Evolutionary conservation across 2,113 vertebrate genomes (phyloP).

Genomic region (Lagopus muta): DNA sequence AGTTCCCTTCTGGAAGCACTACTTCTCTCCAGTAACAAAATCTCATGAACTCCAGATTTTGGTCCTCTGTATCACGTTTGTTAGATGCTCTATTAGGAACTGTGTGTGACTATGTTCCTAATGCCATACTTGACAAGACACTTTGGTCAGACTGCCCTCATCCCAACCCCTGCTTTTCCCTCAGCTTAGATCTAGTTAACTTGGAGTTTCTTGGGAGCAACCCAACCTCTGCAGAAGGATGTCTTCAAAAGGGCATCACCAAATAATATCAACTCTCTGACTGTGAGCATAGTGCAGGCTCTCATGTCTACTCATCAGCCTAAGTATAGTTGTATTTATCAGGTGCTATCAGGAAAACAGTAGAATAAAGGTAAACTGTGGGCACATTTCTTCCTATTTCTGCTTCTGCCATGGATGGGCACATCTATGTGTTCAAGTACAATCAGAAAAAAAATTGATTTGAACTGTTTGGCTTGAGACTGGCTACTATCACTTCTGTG

Average conservation of each 20-base stretch:
- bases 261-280: neutral
- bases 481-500: neutral
- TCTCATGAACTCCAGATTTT: neutral
- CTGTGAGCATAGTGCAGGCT: neutral
- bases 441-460: neutral
- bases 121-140: neutral
- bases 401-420: neutral
- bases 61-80: neutral
- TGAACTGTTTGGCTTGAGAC: neutral
- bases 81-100: neutral
- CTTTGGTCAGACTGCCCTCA: neutral
- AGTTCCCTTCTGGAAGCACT: neutral
- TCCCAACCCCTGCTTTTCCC: neutral
- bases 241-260: neutral
- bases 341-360: constrained; percentile 11
- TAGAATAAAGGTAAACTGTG: constrained; percentile 39
- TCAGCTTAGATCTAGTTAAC: neutral
- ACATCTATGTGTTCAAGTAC: neutral
- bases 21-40: neutral
- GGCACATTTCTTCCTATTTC: neutral
- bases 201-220: neutral
- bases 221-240: neutral
- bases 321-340: neutral
- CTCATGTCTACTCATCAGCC: neutral
- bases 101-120: neutral